Conservation (phyloP, 2,888 invertebrate genomes). For the Lasioglossum morio region DNA sequence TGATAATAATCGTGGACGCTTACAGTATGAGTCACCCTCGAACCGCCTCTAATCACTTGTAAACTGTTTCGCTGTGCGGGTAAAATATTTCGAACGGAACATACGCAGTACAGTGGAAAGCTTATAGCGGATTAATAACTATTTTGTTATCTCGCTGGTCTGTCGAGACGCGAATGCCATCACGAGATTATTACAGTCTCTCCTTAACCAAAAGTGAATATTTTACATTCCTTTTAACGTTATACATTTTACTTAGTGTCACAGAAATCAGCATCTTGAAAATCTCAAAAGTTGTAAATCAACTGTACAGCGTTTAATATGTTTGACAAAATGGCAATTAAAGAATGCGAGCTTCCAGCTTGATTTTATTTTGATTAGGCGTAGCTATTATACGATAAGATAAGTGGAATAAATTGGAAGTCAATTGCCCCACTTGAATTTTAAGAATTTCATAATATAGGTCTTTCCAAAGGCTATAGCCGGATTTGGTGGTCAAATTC, state of each 20-base stretch:
- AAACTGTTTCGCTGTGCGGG: background rate
- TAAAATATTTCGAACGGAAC: background rate
- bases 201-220: background rate
- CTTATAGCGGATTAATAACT: background rate
- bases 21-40: background rate
- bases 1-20: constrained; percentile 32
- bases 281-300: background rate
- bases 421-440: too few species aligned
- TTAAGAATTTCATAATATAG: too few species aligned
- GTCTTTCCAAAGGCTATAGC: too few species aligned
- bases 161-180: background rate
- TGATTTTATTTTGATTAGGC: too few species aligned
- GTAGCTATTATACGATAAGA: too few species aligned
- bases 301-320: background rate
- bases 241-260: too few species aligned
- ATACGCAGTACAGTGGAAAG: background rate
- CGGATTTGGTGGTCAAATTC: too few species aligned
- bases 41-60: background rate
- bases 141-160: background rate
- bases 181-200: background rate
- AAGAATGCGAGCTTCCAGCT: too few species aligned
- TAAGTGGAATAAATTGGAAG: too few species aligned
- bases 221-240: too few species aligned
- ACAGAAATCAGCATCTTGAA: background rate
- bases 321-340: background rate